These are phyloP conservation scores for Drosophila lacteicornis DNA, from an alignment of 1,140 invertebrate genomes.

Conservation along the genomic window DNA sequence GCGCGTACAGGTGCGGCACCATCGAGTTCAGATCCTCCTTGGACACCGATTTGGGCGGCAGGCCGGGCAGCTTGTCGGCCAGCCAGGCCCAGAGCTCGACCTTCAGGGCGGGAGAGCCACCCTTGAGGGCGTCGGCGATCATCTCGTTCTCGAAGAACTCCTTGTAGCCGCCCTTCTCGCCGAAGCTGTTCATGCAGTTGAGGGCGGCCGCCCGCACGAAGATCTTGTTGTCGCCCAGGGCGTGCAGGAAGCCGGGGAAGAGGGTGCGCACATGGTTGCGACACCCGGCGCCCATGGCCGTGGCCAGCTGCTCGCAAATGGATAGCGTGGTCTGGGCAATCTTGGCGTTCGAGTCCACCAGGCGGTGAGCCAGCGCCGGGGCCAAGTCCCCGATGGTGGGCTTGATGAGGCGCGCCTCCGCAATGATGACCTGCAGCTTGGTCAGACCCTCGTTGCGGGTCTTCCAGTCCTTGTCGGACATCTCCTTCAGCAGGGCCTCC, in stretches of 20 bases:
- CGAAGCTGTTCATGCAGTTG: slow-evolving; percentile 93
- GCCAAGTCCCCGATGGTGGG: slow-evolving; percentile 93
- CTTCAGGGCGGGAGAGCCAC: slow-evolving; percentile 92
- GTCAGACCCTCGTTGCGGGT: slow-evolving; percentile 85
- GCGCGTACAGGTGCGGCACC: slow-evolving; percentile 92
- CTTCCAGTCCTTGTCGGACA: slow-evolving; percentile 98
- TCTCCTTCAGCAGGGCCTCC: slow-evolving; percentile 91
- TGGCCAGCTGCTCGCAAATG: slow-evolving; percentile 92
- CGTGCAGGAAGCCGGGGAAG: slow-evolving; percentile 93
- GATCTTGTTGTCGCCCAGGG: slow-evolving; percentile 89
- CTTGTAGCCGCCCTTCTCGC: slow-evolving; percentile 91
- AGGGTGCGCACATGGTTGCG: slow-evolving; percentile 92
- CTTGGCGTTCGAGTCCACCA: slow-evolving; percentile 96
- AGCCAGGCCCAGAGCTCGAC: slow-evolving; percentile 94
- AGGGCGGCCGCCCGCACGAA: slow-evolving; percentile 92
- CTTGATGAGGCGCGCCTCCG: slow-evolving; percentile 92
- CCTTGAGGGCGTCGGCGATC: slow-evolving; percentile 93
- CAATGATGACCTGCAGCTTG: slow-evolving; percentile 86
- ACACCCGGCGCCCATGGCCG: slow-evolving; percentile 92
- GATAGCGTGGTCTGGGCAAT: slow-evolving; percentile 92
- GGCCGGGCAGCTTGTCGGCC: slow-evolving; percentile 90
- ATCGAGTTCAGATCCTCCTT: slow-evolving; percentile 93
- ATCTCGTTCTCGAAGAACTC: slow-evolving; percentile 95
- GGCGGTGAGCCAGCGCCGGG: slow-evolving; percentile 89
- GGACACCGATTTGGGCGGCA: slow-evolving; percentile 89